Evolutionary conservation across 2,113 vertebrate species (phyloP), one percentile per base, ranked within the genome.

Genomic region (Carassius carassius): DNA sequence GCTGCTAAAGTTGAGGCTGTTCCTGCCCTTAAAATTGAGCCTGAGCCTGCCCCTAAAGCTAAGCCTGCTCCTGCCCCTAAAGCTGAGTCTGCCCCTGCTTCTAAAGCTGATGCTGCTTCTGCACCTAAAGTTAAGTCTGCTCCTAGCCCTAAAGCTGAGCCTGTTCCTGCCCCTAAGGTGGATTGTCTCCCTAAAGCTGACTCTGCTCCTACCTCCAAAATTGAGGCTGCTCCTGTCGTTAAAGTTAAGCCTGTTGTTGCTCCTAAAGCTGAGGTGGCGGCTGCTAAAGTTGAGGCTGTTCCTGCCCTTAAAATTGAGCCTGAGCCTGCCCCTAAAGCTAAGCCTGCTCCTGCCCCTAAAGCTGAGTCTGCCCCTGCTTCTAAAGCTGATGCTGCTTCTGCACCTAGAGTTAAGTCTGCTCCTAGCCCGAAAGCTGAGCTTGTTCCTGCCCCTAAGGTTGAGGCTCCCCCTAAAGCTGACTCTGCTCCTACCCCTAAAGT

Each of bases 401-500:
- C n/a, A n/a, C 47, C 47, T 49, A 49, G 13, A 49, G 47, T 13
- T 49, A 3, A 49, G 11, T 0, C 51, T 23, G 35, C 0, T 49
- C n/a, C 77, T 49, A n/a, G 73, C 16, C 32, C 86, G 8, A 47
- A 76, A 29, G 74, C 9, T 16, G 14, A 54, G n/a, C 6, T 1
- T 25, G 41, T 4, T 49, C 44, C 73, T 16, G 47, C 69, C 1
- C 6, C 69, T 12, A 72, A 75, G 25, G 44, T 7, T 9, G 1
- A 75, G 47, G n/a, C n/a, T n/a, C 17, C 6, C 2, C n/a, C 60
- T 19, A 58, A 58, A 32, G 23, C n/a, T n/a, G n/a, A n/a, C n/a
- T n/a, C n/a, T n/a, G n/a, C n/a, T n/a, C 0, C n/a, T 29, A 29
- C 90, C 90, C 1, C 69, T 13, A 72, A 72, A 87, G 90, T 90